Conservation (phyloP, 2,797 vertebrate species). For the Clamator glandarius region DNA sequence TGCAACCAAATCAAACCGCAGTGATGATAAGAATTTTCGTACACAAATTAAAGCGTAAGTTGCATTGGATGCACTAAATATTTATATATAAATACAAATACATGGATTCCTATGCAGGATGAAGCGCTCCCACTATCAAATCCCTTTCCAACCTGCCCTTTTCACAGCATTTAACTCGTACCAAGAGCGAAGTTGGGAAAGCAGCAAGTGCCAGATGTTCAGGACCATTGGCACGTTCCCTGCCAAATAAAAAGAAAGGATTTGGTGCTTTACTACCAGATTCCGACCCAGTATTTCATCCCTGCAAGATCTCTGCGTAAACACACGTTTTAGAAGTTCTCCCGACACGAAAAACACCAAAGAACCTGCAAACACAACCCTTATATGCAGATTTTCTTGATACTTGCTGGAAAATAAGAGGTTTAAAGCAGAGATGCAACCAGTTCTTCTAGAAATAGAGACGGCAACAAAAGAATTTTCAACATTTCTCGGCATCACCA, state of each 20-base stretch:
- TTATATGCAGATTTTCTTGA: neutral
- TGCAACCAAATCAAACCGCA: neutral
- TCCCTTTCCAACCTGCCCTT: neutral
- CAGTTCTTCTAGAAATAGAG: neutral
- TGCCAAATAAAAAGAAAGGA: neutral
- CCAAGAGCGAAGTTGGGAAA: neutral
- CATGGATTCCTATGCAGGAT: neutral
- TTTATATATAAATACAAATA: neutral
- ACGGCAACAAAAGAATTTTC: neutral
- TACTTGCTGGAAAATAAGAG: neutral
- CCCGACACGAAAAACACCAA: neutral
- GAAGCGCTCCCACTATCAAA: neutral
- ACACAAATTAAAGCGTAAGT: neutral
- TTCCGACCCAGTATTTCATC: neutral
- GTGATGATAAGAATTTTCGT: neutral
- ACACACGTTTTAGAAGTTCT: neutral
- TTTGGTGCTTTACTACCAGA: neutral
- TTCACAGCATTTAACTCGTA: neutral
- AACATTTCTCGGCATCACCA: neutral
- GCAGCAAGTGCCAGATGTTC: neutral
- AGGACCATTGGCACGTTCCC: neutral
- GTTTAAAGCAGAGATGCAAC: neutral
- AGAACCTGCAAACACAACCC: neutral
- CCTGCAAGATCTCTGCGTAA: neutral
- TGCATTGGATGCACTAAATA: neutral